phyloP scores from a whole-genome alignment of 2,888 invertebrate genomes.

The Nomada ruficornis region DNA sequence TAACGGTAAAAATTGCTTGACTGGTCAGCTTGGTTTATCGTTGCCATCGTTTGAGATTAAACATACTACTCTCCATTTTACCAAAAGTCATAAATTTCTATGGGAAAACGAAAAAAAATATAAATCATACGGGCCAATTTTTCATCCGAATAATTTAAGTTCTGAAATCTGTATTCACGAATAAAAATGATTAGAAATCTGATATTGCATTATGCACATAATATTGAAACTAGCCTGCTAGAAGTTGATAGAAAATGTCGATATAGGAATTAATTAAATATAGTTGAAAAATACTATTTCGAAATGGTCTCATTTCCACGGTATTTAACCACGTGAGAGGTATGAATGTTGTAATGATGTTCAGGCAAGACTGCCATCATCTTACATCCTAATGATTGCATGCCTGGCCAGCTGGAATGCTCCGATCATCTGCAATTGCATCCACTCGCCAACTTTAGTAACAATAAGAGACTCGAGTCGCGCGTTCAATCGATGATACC shows the following conservation, averaged over 20 bases:
- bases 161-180: too few species aligned
- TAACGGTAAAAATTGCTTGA: neutral
- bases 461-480: constrained; percentile 26
- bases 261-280: too few species aligned
- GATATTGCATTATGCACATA: too few species aligned
- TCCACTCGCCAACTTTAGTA: constrained; percentile 14
- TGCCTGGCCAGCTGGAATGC: constrained; percentile 49
- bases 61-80: neutral
- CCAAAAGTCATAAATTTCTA: too few species aligned
- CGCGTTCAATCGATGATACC: constrained; percentile 29
- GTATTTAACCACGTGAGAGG: constrained; percentile 77
- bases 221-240: too few species aligned
- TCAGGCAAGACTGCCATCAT: constrained; percentile 45
- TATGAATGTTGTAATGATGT: constrained; percentile 63
- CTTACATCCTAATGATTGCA: constrained; percentile 66
- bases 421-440: constrained; percentile 42
- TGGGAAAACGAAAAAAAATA: too few species aligned
- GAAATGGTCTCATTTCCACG: constrained; percentile 65
- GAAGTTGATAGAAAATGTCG: too few species aligned
- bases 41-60: neutral
- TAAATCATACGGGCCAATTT: too few species aligned
- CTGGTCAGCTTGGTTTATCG: neutral
- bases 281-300: too few species aligned
- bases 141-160: too few species aligned
- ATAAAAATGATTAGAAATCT: too few species aligned